These are phyloP conservation scores for Ctenosaura bakeri DNA, from an alignment of 2,797 vertebrate species.

Conservation along the genomic window DNA sequence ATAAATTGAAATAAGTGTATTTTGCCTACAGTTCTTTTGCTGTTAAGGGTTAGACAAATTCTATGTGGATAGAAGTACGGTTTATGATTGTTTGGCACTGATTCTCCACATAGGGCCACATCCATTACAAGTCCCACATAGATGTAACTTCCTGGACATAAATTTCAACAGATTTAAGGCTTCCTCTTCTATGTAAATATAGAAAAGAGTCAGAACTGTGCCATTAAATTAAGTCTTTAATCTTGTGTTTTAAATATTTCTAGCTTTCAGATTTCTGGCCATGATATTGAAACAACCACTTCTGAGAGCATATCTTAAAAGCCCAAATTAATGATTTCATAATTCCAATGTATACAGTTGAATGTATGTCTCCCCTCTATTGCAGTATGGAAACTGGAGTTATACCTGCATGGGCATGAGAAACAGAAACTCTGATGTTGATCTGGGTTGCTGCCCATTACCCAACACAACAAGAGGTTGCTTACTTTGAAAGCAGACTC, in stretches of 20 bases:
- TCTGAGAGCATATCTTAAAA: not conserved
- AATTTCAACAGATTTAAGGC: not conserved
- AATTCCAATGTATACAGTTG: not conserved
- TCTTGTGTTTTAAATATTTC: not conserved
- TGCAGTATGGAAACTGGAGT: not conserved
- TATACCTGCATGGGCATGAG: not conserved
- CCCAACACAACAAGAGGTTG: not conserved
- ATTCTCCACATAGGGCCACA: not conserved
- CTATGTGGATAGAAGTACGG: too few relatives aligned
- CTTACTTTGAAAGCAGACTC: not conserved
- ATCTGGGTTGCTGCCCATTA: not conserved
- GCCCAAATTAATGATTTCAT: not conserved
- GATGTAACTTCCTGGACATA: not conserved
- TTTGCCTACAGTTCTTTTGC: not conserved
- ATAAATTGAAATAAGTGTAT: not conserved
- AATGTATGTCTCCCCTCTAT: not conserved
- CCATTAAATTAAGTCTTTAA: not conserved
- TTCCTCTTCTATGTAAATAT: not conserved
- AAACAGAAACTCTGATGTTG: not conserved
- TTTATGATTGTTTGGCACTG: not conserved
- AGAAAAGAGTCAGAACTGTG: not conserved
- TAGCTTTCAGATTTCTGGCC: not conserved
- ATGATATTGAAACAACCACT: not conserved
- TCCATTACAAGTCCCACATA: not conserved
- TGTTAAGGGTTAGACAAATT: not conserved